A percentile compares a stretch with the other conserved stretches of the same genome.
These are phyloP conservation scores for Pelusios castaneus DNA, from an alignment of 2,113 vertebrate genomes.

Conservation along the genomic window DNA sequence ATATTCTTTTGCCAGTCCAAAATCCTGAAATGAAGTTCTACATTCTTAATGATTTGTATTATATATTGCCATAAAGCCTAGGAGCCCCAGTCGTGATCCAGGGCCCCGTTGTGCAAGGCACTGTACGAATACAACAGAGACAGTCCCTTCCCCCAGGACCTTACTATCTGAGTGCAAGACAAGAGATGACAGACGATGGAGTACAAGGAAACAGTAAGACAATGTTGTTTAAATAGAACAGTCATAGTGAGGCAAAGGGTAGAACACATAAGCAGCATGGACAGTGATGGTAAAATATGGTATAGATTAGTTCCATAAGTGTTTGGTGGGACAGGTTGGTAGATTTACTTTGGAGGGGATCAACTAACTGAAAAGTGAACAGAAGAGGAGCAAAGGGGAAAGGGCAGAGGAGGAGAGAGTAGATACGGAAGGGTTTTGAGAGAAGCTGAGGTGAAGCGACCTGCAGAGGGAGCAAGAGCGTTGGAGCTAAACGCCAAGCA, in stretches of 20 bases:
- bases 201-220: neutral
- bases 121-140: neutral
- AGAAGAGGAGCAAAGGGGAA: too few species aligned
- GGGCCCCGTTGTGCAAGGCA: neutral
- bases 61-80: neutral
- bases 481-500: neutral
- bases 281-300: neutral
- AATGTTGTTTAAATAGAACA: neutral
- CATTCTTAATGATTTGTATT: neutral
- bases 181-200: neutral
- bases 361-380: neutral
- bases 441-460: neutral
- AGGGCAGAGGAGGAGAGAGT: neutral
- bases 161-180: neutral
- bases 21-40: neutral
- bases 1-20: fast-evolving
- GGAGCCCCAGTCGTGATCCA: neutral
- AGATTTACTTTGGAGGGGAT: neutral
- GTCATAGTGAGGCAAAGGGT: neutral
- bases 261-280: neutral
- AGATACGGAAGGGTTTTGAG: neutral
- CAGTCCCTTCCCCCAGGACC: neutral
- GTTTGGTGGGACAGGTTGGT: neutral
- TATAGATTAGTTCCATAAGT: neutral
- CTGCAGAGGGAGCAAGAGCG: neutral